phyloP scores from a whole-genome alignment of 2,797 vertebrate genomes.

The Denticeps clupeoides region DNA sequence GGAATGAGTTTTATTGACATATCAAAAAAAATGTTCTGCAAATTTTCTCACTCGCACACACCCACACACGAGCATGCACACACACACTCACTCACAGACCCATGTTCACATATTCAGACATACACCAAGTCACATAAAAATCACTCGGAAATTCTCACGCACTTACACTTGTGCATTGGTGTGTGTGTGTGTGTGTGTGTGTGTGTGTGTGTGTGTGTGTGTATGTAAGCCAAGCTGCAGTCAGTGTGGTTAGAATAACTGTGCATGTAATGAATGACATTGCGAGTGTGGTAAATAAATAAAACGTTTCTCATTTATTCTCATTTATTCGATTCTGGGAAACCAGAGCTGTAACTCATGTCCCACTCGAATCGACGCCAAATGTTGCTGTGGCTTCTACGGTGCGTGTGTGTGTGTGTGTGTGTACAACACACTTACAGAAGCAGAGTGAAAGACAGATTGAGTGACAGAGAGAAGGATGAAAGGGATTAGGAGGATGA shows the following conservation, averaged over 20 bases:
- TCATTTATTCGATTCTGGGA: conserved; percentile 48
- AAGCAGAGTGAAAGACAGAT: not conserved
- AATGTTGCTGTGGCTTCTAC: not conserved
- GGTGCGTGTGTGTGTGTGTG: not conserved
- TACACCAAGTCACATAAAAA: not conserved
- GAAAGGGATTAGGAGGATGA: too few relatives aligned
- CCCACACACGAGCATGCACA: not conserved
- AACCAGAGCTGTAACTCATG: conserved; percentile 40
- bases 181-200: too few relatives aligned
- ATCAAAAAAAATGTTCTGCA: too few relatives aligned
- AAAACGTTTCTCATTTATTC: conserved; percentile 39
- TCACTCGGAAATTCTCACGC: not conserved
- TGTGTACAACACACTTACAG: not conserved
- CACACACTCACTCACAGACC: not conserved
- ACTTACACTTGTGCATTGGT: not conserved
- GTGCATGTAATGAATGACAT: not conserved
- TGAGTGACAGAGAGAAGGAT: too few relatives aligned
- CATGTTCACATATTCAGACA: not conserved
- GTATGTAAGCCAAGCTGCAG: too few relatives aligned
- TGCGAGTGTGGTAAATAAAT: conserved; percentile 15
- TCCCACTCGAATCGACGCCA: conserved; percentile 38
- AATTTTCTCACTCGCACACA: not conserved
- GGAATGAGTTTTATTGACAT: too few relatives aligned
- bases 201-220: not conserved
- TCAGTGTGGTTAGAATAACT: not conserved